These are phyloP conservation scores for Hormiphora californensis DNA, from an alignment of 37 sponge, comb jelly and placozoan species.

Conservation along the genomic window DNA sequence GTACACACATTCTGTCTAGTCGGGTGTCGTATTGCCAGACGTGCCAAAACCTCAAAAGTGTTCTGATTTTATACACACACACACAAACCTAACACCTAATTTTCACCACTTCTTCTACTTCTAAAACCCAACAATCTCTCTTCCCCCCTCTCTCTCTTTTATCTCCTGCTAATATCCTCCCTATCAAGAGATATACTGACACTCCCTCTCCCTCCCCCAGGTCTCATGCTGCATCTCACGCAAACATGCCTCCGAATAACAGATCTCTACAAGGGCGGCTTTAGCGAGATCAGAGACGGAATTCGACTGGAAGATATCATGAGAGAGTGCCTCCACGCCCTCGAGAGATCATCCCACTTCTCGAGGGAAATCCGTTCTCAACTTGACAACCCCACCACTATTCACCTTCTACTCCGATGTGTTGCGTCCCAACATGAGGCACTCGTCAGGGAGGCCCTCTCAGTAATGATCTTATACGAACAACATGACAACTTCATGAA, in stretches of 20 bases:
- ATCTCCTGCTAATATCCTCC: no score
- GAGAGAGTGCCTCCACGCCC: constrained; percentile 41
- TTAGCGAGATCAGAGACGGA: constrained; percentile 25
- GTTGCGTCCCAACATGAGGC: constrained; percentile 3
- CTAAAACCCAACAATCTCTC: no score
- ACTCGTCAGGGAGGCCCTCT: not conserved
- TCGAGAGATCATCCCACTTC: constrained; percentile 11
- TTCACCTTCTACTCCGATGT: constrained; percentile 5
- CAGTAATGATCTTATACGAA: not conserved
- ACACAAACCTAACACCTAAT: no score
- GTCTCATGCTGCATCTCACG: constrained; percentile 40
- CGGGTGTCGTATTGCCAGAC: no score
- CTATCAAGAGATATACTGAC: no score
- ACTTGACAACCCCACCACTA: not conserved
- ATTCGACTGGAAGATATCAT: constrained; percentile 28
- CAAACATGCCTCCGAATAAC: constrained; percentile 32
- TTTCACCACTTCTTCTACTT: no score
- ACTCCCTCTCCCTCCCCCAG: not conserved
- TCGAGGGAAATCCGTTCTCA: not conserved
- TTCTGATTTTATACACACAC: no score
- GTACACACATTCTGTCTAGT: not conserved
- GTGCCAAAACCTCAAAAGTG: no score
- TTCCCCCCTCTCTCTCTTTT: no score
- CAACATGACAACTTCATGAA: constrained; percentile 31
- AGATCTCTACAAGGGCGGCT: constrained; percentile 16